phyloP scores from a whole-genome alignment of 2,113 vertebrate genomes.

The Centropus unirufus region DNA sequence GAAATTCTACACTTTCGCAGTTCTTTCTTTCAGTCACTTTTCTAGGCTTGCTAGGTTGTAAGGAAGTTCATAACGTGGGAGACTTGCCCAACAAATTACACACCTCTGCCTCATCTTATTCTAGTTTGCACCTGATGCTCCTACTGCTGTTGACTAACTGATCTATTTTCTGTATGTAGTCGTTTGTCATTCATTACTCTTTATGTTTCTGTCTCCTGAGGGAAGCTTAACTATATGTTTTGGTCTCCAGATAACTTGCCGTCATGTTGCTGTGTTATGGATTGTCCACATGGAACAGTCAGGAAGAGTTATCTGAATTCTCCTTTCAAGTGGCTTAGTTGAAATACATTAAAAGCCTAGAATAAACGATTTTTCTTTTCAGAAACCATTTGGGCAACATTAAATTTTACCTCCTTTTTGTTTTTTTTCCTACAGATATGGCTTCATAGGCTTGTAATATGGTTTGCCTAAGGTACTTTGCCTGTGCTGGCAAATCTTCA shows the following conservation, averaged over 20 bases:
- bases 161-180: neutral
- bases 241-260: neutral
- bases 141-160: neutral
- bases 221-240: neutral
- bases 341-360: neutral
- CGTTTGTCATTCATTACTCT: neutral
- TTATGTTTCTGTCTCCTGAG: neutral
- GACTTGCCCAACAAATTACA: neutral
- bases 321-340: neutral
- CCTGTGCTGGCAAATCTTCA: neutral
- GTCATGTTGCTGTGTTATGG: rapidly evolving
- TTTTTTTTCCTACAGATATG: neutral
- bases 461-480: neutral
- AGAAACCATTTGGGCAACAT: neutral
- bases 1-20: neutral
- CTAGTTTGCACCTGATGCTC: neutral
- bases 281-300: neutral
- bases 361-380: neutral
- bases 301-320: neutral
- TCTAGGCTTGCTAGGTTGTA: neutral
- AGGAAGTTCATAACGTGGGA: neutral
- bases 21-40: neutral
- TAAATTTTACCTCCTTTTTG: neutral
- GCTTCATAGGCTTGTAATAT: neutral
- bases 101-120: neutral